A percentile compares a stretch with the other conserved stretches of the same genome.
Evolutionary conservation across 2,797 vertebrate genomes (phyloP).

Genomic region (Sphenopsis melanotis): DNA sequence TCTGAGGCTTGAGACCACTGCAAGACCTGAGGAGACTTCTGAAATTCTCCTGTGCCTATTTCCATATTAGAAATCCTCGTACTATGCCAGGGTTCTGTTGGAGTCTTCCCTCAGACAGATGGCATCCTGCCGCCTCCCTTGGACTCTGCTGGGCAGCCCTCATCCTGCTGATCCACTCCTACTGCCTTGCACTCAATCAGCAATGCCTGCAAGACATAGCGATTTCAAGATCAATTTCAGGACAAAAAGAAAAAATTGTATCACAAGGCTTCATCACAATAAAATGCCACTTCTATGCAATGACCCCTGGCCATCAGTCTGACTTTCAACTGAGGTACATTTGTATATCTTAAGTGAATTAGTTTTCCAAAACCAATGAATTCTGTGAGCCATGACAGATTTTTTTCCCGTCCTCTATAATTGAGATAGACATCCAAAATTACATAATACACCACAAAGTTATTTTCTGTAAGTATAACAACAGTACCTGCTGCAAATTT

Average conservation of each 20-base stretch:
- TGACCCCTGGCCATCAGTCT: neutral
- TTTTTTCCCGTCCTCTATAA: neutral
- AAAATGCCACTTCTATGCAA: neutral
- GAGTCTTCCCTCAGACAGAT: neutral
- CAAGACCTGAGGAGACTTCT: neutral
- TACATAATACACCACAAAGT: neutral
- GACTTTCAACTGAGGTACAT: fast-evolving
- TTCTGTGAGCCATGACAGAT: neutral
- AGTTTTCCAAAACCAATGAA: neutral
- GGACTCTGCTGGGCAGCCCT: neutral
- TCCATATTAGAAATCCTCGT: neutral
- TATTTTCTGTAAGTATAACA: neutral
- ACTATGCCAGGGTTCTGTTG: neutral
- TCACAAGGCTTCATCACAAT: neutral
- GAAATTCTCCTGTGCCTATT: neutral
- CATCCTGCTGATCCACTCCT: neutral
- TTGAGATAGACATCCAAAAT: neutral
- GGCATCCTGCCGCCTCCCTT: neutral
- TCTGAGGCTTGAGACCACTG: neutral
- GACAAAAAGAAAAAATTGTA: neutral
- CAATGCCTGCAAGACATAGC: neutral
- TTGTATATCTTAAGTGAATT: neutral
- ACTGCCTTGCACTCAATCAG: neutral
- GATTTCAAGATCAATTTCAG: neutral
- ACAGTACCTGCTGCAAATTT: neutral